Evolutionary conservation across 2,113 vertebrate genomes (phyloP), one percentile per base, ranked within the genome.

Genomic region (Alligator mississippiensis): DNA sequence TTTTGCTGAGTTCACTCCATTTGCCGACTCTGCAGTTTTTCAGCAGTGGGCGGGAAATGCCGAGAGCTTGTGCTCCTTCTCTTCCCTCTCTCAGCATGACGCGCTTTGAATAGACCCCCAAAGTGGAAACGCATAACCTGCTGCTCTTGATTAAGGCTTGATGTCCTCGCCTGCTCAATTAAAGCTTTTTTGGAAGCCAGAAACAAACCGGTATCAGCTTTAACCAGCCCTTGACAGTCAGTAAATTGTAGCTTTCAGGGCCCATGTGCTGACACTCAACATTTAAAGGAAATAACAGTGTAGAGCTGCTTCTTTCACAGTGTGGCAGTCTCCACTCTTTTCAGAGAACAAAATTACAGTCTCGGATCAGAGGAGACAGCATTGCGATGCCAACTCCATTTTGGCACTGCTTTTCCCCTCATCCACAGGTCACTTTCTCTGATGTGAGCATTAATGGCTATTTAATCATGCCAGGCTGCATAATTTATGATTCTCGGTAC

Each of bases 241-340:
- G 78, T 4, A 83, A 91, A 80, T 63, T 60, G 11, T 30, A 60
- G 15, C 11, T 55, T 90, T 76, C 63, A 15, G 63, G 30, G 27
- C 24, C 4, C 0, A 0, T 30, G 11, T 13, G n/a, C 18, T 24
- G 70, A 83, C 72, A 8, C 9, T 82, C 57, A 57, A 27, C 12
- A 9, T 22, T 8, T 47, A 66, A 88, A 85, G 84, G 27, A 16
- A 79, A 60, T 27, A 84, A 17, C 9, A 24, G 1, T 38, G 14
- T 74, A 30, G 38, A 54, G 54, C 5, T 58, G 22, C 1, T 74
- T 79, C 77, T 30, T 62, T 62, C 38, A 16, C 63, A 66, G 9
- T 15, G 5, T 30, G 70, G 11, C 16, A n/a, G 68, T 74, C 90
- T 91, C 80, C 89, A 28, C 58, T 90, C 30, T 61, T 6, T 55